Conservation (phyloP, 2,888 invertebrate species). For the Drosophila merina region DNA sequence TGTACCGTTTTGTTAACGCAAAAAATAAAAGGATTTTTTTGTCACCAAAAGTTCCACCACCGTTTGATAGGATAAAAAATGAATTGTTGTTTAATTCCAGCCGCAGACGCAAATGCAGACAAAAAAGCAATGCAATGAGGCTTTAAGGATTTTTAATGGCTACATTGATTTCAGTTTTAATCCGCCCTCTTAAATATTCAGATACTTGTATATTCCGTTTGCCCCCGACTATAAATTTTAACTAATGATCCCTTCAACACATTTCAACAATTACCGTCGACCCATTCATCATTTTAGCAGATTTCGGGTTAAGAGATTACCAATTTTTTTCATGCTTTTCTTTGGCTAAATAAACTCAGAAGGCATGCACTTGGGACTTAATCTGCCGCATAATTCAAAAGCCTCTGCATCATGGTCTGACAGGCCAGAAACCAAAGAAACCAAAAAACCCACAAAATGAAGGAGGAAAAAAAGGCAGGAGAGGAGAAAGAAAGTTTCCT, state of each 20-base stretch:
- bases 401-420: conserved; percentile 42
- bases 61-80: conserved; percentile 17
- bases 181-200: not conserved
- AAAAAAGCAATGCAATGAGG: not conserved
- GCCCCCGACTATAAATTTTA: not conserved
- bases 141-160: not conserved
- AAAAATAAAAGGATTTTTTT: conserved; percentile 14
- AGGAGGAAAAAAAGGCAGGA: conserved; percentile 6
- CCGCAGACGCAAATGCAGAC: not conserved
- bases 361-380: conserved; percentile 69
- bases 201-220: not conserved
- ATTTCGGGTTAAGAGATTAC: conserved; percentile 23
- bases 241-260: conserved; percentile 44
- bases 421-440: conserved; percentile 36
- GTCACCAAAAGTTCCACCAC: conserved; percentile 3
- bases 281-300: conserved; percentile 43
- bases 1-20: conserved; percentile 21
- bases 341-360: conserved; percentile 63
- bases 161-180: conserved; percentile 19
- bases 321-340: conserved; percentile 15
- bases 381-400: conserved; percentile 72
- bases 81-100: conserved; percentile 24
- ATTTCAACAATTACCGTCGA: conserved; percentile 11
- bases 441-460: conserved; percentile 28
- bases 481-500: conserved; percentile 44